phyloP scores from a whole-genome alignment of 2,113 vertebrate genomes.

The Mobula hypostoma region DNA sequence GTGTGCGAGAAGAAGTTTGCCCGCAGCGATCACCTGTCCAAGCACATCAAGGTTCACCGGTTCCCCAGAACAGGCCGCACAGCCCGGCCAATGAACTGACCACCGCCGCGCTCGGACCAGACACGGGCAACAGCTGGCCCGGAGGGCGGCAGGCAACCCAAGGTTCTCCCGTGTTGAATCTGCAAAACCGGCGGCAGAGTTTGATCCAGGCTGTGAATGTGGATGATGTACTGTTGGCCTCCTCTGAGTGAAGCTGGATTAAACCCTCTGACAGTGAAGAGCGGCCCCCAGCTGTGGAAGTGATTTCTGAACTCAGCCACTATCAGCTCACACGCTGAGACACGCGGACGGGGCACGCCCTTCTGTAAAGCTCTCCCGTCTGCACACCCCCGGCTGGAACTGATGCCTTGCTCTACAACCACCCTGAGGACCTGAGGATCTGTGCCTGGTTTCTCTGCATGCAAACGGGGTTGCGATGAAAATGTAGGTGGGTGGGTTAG shows the following conservation, averaged over 20 bases:
- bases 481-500: too few relatives aligned
- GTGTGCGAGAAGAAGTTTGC: conserved; percentile 97
- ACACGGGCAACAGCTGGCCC: too few relatives aligned
- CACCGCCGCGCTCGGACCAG: not conserved
- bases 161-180: not conserved
- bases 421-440: not conserved
- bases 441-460: not conserved
- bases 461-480: too few relatives aligned
- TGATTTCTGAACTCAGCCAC: not conserved
- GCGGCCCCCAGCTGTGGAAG: too few relatives aligned
- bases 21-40: conserved; percentile 96
- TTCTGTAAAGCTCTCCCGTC: not conserved
- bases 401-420: not conserved
- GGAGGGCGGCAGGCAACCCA: too few relatives aligned
- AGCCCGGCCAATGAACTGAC: conserved; percentile 76
- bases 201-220: too few relatives aligned
- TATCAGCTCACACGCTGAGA: not conserved
- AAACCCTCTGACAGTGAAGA: not conserved
- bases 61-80: conserved; percentile 90
- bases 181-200: too few relatives aligned
- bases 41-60: conserved; percentile 97
- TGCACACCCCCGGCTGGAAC: too few relatives aligned
- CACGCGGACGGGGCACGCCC: not conserved
- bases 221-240: too few relatives aligned
- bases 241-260: not conserved